Base-by-base conservation (phyloP, 2,888 invertebrate species). In the Cephus nigrinus region DNA sequence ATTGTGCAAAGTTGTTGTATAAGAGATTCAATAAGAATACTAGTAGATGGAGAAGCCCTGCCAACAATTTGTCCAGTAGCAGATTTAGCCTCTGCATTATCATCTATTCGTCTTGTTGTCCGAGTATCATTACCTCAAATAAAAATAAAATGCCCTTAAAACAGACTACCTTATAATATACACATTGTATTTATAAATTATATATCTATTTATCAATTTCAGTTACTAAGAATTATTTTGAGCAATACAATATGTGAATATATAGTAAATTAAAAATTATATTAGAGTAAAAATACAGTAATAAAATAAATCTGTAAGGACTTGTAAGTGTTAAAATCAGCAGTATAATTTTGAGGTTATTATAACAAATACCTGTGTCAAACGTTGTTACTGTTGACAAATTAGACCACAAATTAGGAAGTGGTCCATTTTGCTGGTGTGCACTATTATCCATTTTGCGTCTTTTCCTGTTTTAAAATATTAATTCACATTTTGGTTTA, bases 21-120 rank as follows among this genome's bases (percentile, higher is more conserved):
- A 1, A 96, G 92, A 3, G 95, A 95, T 87, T 95, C 95, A 68
- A 96, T 94, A 1, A 96, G 92, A 11, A 96, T 92, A 87, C 95
- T 95, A 75, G 94, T 94, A 0, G 95, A 94, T 32, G 95, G 94
- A 23, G 94, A 93, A 11, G 91, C 87, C 77, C 90, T 86, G 68
- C 86, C 83, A 30, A 86, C 80, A n/a, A 88, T 69, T 84, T 85
- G 85, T 32, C 81, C 79, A 40, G 77, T 80, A 3, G 69, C 75
- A 40, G 78, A 75, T 34, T 82, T 68, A 32, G 68, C 69, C 74
- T 79, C 80, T 23, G 79, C 80, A 11, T 75, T 77, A 55, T 84
- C 81, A 9, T 82, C 83, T 11, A 82, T n/a, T 36, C 82, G 75
- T 79, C 73, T 73, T 75, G 84, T 80, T 69, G 84, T 81, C 74